Percentiles rank a stretch among this genome's conserved stretches.
Evolutionary conservation across 1,140 invertebrate genomes (phyloP).

Genomic region (Wiebesia pumilae): DNA sequence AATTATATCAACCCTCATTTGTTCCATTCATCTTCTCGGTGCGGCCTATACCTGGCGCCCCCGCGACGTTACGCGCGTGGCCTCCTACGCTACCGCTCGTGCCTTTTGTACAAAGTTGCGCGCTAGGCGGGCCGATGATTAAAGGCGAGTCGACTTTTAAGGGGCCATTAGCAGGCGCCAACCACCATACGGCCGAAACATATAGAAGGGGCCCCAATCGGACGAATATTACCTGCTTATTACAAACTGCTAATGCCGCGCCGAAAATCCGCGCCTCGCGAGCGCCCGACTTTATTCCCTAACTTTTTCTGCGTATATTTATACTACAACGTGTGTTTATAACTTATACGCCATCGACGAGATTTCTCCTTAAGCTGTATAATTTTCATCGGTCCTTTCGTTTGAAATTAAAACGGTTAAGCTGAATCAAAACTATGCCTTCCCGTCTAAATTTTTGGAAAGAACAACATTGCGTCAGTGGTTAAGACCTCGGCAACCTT

Average conservation of each 20-base stretch:
- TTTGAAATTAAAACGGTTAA: neutral
- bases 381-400: constrained; percentile 24
- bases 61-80: neutral
- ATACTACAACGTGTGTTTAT: neutral
- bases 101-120: constrained; percentile 51
- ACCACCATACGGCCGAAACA: neutral
- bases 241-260: neutral
- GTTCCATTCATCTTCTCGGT: constrained; percentile 58
- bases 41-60: constrained; percentile 9
- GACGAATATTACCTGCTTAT: constrained; percentile 11
- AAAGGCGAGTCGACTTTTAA: constrained; percentile 45
- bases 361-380: neutral
- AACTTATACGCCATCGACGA: neutral
- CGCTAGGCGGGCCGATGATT: constrained; percentile 57
- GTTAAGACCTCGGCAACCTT: neutral
- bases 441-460: neutral
- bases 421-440: constrained; percentile 13
- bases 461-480: neutral
- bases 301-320: neutral
- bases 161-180: constrained; percentile 9
- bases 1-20: constrained; percentile 65
- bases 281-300: neutral
- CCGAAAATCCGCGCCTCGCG: neutral
- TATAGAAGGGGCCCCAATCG: neutral
- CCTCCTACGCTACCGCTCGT: constrained; percentile 27